Base-by-base conservation (phyloP, 2,797 vertebrate genomes). In the Graptemys geographica region DNA sequence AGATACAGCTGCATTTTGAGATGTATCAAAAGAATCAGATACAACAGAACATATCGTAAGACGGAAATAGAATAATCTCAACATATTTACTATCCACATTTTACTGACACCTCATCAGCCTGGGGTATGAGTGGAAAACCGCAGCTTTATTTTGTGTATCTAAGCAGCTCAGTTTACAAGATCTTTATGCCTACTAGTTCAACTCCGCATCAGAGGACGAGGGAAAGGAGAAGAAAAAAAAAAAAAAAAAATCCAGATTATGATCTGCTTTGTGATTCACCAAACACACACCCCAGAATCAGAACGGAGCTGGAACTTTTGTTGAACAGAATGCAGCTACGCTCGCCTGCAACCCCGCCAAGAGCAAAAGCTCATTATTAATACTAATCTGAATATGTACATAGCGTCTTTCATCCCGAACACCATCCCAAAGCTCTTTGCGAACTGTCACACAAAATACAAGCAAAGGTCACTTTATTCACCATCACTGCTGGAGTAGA, bases 1-100 rank as follows among this genome's bases (percentile, higher is more conserved):
- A 0, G 16, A 13, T 55, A 52, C 25, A 88, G 89, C 52, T 0
- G 72, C 0, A 9, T 12, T 55, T 55, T 65, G 1, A 2, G 80
- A 28, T 55, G 79, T 8, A 15, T 47, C 1, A 49, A 7, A 0
- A 47, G 55, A 81, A 87, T 23, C 7, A 47, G 80, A 62, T 0
- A 1, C 31, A 5, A 1, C 16, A 0, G 52, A 79, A 27, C 23
- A 27, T 8, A 37, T 3, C 2, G 16, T 72, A 72, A 23, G 11
- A n/a, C 21, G n/a, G n/a, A 37, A 37, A 72, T 37, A 37, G 18
- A 69, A n/a, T 19, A 37, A 37, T 37, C 31, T 65, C 65, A 37
- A 37, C 2, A 0, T 37, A 7, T 76, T 28, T 76, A 74, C 41
- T 47, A 28, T 7, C 12, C 44, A 28, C 37, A 9, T 69, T 37